A percentile compares a stretch with the other conserved stretches of the same genome.
phyloP scores from a whole-genome alignment of 2,113 vertebrate genomes.

The Syrrhaptes paradoxus region DNA sequence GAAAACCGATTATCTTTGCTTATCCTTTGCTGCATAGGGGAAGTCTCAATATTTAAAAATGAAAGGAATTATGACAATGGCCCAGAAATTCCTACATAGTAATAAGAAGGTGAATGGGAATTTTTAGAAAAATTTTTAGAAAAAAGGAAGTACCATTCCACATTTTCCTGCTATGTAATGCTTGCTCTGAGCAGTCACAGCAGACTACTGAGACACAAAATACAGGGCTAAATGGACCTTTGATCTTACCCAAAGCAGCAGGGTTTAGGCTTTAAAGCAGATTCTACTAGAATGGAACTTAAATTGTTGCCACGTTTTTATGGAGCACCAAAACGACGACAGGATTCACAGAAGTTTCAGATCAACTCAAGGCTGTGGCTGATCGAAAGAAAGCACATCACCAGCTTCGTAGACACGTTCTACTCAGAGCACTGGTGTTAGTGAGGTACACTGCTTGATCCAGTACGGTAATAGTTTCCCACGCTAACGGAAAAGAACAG shows the following conservation, averaged over 20 bases:
- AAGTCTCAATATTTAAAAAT: background rate
- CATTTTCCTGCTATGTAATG: background rate
- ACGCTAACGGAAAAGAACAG: background rate
- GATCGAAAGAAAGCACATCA: background rate
- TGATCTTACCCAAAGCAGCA: background rate
- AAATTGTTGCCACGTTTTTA: background rate
- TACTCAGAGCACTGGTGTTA: background rate
- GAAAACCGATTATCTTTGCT: background rate
- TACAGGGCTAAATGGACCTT: background rate
- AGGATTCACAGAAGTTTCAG: background rate
- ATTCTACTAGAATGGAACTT: background rate
- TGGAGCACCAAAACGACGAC: background rate
- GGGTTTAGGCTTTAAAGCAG: background rate
- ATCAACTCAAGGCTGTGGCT: background rate
- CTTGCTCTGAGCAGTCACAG: background rate
- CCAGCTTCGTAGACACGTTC: background rate
- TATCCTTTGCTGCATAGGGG: rapidly evolving
- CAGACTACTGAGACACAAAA: background rate
- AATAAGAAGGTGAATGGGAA: background rate
- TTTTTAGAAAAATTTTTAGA: background rate
- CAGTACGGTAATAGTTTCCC: background rate
- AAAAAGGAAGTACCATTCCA: background rate
- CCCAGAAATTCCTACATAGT: background rate
- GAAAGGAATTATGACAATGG: background rate
- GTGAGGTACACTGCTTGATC: background rate